These are phyloP conservation scores for Perccottus glenii DNA, from an alignment of 2,113 vertebrate genomes.

Conservation along the genomic window DNA sequence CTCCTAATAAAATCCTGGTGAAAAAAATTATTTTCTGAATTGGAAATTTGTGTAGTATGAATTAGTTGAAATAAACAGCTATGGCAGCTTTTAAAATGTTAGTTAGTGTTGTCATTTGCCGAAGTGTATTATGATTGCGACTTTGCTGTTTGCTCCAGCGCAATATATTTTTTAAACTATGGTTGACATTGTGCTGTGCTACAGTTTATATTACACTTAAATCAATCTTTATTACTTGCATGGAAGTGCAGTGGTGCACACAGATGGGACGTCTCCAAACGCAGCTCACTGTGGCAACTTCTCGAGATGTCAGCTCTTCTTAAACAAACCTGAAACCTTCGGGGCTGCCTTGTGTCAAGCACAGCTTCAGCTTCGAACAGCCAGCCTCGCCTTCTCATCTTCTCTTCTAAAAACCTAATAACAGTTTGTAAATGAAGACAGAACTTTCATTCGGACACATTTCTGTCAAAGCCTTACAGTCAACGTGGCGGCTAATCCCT, in stretches of 20 bases:
- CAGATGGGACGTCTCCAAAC: conserved; percentile 63
- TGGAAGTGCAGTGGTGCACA: conserved; percentile 24
- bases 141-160: background rate
- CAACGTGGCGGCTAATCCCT: conserved; percentile 51
- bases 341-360: conserved; percentile 64
- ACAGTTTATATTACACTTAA: conserved; percentile 49
- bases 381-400: conserved; percentile 23
- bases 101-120: conserved; percentile 12
- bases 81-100: conserved; percentile 3
- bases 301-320: conserved; percentile 63
- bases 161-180: conserved; percentile 15
- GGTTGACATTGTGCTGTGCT: conserved; percentile 44
- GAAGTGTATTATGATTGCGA: conserved; percentile 31
- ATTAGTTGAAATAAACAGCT: too few relatives aligned
- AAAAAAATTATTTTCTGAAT: too few relatives aligned
- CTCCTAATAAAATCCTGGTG: too few relatives aligned
- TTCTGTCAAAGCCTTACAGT: conserved; percentile 31
- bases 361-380: conserved; percentile 68
- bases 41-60: too few relatives aligned
- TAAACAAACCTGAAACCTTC: conserved; percentile 71
- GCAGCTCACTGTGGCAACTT: conserved; percentile 47
- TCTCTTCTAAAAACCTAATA: conserved; percentile 29
- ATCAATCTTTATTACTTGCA: conserved; percentile 55
- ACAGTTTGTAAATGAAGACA: conserved; percentile 33
- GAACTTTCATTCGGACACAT: conserved; percentile 56